Evolutionary conservation across 2,888 invertebrate genomes (phyloP), one percentile per base, ranked within the genome.

Genomic region (Callinectes sapidus): DNA sequence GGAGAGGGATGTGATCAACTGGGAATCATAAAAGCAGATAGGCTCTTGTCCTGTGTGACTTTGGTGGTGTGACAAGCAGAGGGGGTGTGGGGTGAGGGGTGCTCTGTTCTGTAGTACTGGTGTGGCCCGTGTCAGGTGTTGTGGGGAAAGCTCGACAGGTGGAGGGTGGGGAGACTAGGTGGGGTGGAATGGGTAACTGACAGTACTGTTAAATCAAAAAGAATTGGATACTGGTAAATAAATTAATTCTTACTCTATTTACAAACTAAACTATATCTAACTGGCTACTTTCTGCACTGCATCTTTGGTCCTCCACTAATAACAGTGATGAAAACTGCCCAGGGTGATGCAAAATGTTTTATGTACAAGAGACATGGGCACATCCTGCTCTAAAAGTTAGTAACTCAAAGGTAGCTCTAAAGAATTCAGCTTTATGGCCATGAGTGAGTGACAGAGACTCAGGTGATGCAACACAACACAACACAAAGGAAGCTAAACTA

Each of bases 401-500:
- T 2, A 61, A 61, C n/a, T 1, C 23, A 61, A 61, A 23, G 23
- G 23, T 23, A 23, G 61, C 61, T 23, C 23, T 0, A 61, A 61
- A 23, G 23, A 61, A 23, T 61, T 61, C 2, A 61, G 61, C 61
- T 61, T 61, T 16, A 61, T 2, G 61, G 61, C 61, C 23, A 61
- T 61, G 18, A 61, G 61, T 61, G 61, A 61, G 61, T 6, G 23
- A 2, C 61, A 61, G 61, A 61, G 61, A 61, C 61, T 61, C 61
- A 23, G 18, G 23, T 61, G 18, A 61, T 61, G 61, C 61, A 61
- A 61, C 23, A 61, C 61, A 61, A 35, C 28, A 28, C 42, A 54
- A 92, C 14, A 54, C 18, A 92, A 2, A 92, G 10, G 18, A 61
- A 48, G n/a, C 87, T n/a, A 92, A 93, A 91, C 23, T 61, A 23